Evolutionary conservation across 1,140 invertebrate genomes (phyloP), one percentile per base, ranked within the genome.

Genomic region (Aphis craccivora): DNA sequence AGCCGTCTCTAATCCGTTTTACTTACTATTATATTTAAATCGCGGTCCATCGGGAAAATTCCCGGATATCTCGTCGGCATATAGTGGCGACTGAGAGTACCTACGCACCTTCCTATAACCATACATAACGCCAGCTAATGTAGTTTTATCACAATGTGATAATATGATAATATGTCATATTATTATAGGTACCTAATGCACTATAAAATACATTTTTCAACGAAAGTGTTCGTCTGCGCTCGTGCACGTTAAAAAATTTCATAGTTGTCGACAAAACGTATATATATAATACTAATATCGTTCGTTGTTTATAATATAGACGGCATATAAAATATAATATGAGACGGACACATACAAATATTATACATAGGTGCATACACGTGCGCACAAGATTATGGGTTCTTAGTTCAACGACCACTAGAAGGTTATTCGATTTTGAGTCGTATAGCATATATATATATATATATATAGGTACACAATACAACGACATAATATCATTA

Each of bases 391-490:
- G 8, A 51, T 48, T 89, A 51, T 89, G 87, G n/a, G 55, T 18
- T 76, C n/a, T 23, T 92, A 92, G 91, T 92, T 92, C 91, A 92
- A 92, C 91, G 91, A 92, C 91, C 91, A 92, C 67, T 81, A 83
- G 91, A 92, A 92, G 91, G 91, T 92, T 92, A 92, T 92, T 92
- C 22, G 91, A 92, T 92, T 90, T 90, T n/a, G 53, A 91, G 20
- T 91, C 48, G n/a, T 51, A 53, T 53, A 89, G 9, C 37, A 40
- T 37, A n/a, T n/a, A n/a, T n/a, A n/a, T n/a, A n/a, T n/a, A n/a
- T n/a, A n/a, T 2, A 37, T 37, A 37, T 35, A 35, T 48, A n/a
- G 23, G 40, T 40, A 83, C 37, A 84, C 37, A 84, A 43, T 30
- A 87, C 7, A n/a, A 30, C 86, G 30, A 87, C 43, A 53, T 22